phyloP scores from a whole-genome alignment of 37 sponge, comb jelly and placozoan genomes.

The Agelas oroides region DNA sequence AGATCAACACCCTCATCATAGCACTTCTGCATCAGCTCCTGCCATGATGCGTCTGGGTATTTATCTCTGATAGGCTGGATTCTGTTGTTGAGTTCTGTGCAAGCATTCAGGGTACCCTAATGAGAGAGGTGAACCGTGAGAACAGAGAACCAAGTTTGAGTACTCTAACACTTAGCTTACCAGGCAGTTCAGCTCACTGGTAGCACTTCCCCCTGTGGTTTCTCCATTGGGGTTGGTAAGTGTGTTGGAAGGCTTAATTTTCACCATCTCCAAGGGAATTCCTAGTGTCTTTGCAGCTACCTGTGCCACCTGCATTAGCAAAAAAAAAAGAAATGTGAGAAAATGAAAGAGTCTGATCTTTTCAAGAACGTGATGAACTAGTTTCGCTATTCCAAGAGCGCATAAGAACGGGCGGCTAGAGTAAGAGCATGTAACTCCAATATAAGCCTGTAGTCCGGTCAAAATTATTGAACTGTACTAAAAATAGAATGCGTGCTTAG shows the following conservation, averaged over 20 bases:
- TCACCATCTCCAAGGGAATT: slow-evolving; percentile 59
- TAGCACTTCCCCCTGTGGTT: slow-evolving; percentile 69
- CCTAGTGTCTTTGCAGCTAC: slow-evolving; percentile 79
- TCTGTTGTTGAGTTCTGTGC: slow-evolving; percentile 57
- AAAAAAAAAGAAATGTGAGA: not conserved
- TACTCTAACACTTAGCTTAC: slow-evolving; percentile 7
- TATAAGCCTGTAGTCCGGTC: too few relatives aligned
- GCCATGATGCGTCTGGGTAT: slow-evolving; percentile 61
- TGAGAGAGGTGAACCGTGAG: not conserved
- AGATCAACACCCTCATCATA: slow-evolving; percentile 63
- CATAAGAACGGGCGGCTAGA: too few relatives aligned
- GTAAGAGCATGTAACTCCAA: too few relatives aligned
- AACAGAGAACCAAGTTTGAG: not conserved
- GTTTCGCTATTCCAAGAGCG: too few relatives aligned
- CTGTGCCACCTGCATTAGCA: slow-evolving; percentile 65
- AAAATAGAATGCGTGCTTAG: too few relatives aligned
- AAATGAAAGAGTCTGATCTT: not conserved
- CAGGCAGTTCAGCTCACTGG: slow-evolving; percentile 74
- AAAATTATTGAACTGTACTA: too few relatives aligned
- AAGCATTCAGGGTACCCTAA: slow-evolving; percentile 68
- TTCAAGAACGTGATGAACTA: too few relatives aligned
- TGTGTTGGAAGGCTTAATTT: slow-evolving; percentile 61
- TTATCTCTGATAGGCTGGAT: slow-evolving; percentile 58
- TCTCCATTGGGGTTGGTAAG: slow-evolving; percentile 71
- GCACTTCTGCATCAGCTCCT: slow-evolving; percentile 52